phyloP scores from a whole-genome alignment of 2,113 vertebrate genomes.

The Corydoras maculifer region DNA sequence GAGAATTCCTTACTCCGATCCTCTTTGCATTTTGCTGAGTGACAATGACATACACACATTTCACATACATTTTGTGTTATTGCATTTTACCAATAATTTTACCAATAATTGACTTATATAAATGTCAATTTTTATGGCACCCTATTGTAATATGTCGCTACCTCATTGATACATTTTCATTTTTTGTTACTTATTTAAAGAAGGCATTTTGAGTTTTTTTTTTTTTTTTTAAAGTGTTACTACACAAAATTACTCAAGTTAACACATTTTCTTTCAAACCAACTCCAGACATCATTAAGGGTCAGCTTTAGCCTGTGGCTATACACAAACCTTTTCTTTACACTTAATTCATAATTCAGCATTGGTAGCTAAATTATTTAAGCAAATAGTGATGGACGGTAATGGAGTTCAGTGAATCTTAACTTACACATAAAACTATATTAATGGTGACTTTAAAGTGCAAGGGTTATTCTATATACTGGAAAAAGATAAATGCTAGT shows the following conservation, averaged over 20 bases:
- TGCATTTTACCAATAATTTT: no score
- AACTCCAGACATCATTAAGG: conserved; percentile 97
- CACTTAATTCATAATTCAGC: conserved; percentile 99
- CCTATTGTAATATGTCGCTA: no score
- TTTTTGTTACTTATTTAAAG: conserved; percentile 36
- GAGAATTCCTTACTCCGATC: no score
- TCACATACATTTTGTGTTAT: no score
- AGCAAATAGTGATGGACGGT: conserved; percentile 97
- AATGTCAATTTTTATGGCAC: no score
- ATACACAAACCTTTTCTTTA: conserved; percentile 97
- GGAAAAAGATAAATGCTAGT: conserved; percentile 37
- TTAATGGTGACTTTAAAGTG: conserved; percentile 91
- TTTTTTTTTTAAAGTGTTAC: conserved; percentile 79
- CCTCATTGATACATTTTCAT: conserved; percentile 22
- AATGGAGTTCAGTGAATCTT: conserved; percentile 97
- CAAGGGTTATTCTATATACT: conserved; percentile 59
- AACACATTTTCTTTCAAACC: conserved; percentile 86
- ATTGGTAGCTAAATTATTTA: conserved; percentile 98
- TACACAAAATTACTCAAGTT: conserved; percentile 94
- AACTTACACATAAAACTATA: conserved; percentile 74
- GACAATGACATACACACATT: no score
- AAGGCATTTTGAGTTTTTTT: conserved; percentile 41
- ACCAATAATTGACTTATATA: no score
- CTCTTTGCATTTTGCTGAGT: no score
- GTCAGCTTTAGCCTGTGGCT: conserved; percentile 87